Base-by-base conservation (phyloP, 2,113 vertebrate species). In the Neolamprologus falcicula region DNA sequence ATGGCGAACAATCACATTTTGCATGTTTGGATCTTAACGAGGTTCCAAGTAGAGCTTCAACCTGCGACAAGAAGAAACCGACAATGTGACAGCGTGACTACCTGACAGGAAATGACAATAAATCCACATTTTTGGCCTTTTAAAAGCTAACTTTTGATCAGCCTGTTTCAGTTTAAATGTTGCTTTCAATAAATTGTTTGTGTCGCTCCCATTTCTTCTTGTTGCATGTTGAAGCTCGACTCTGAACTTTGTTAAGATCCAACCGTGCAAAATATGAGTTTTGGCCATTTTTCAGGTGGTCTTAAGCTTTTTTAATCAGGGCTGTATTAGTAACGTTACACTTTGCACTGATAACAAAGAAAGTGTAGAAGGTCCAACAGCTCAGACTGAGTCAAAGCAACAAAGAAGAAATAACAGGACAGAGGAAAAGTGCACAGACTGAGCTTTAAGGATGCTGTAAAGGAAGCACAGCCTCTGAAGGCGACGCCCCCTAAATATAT, bases 321-420 rank as follows among this genome's bases (percentile, higher is more conserved):
- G 13, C 55, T 59, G 24, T 61, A 2, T 61, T 31, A 61, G 2
- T 21, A 6, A 68, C 2, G 3, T 37, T 37, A 37, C n/a, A 13
- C 17, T 63, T 68, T 40, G 35, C 33, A 0, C 19, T 14, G 19
- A 68, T 21, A 21, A 40, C 11, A 68, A 37, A 68, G 7, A 68
- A 68, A 40, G 19, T 1, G 19, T 0, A 40, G 63, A 37, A 68
- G 1, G 0, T 7, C 0, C 17, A 35, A n/a, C 33, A 66, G 19
- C 8, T 21, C 33, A 40, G 63, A 68, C 33, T 7, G 33, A 66
- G 61, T 37, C 17, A 7, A 37, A 68, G 63, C 33, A 40, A 1
- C 11, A 68, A 8, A 68, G 33, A 66, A 8, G 35, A 68, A 42
- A 40, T 14, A 68, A 40, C 7, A 68, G 3, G 17, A 66, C 31